Conservation (phyloP, 2,888 invertebrate genomes). For the Drosophila tanythrix region DNA sequence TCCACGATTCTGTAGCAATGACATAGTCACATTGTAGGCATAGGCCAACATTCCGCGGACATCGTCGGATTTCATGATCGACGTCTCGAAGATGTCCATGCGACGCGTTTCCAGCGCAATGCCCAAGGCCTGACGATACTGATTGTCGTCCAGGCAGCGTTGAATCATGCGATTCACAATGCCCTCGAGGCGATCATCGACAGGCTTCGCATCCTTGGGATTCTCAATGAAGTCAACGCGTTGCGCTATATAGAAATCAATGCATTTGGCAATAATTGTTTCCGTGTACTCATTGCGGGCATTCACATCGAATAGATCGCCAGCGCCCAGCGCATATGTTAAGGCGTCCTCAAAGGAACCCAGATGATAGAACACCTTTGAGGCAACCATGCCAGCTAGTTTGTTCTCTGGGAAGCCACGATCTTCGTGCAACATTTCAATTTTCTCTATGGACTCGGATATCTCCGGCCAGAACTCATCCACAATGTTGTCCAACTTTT, state of each 20-base stretch:
- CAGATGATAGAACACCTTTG: conserved; percentile 99
- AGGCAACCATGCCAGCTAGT: conserved; percentile 97
- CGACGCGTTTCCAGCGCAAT: conserved; percentile 97
- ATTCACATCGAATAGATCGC: conserved; percentile 97
- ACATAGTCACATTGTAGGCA: conserved; percentile 98
- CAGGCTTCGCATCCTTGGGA: conserved; percentile 88
- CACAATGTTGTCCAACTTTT: conserved; percentile 96
- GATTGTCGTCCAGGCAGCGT: conserved; percentile 96
- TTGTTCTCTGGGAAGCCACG: conserved; percentile 94
- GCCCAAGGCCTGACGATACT: conserved; percentile 97
- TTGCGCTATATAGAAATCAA: conserved; percentile 97
- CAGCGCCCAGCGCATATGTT: conserved; percentile 98
- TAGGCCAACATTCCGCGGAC: conserved; percentile 95
- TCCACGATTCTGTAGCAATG: conserved; percentile 96
- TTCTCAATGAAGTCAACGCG: conserved; percentile 91
- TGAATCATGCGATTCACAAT: conserved; percentile 99
- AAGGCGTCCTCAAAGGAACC: conserved; percentile 98
- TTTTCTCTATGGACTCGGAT: conserved; percentile 98
- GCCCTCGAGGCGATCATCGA: conserved; percentile 93
- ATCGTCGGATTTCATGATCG: conserved; percentile 97
- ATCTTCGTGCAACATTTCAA: conserved; percentile 98
- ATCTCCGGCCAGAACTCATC: conserved; percentile 99
- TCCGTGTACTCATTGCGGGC: conserved; percentile 97
- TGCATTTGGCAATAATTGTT: conserved; percentile 98
- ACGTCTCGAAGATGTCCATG: conserved; percentile 97